Base-by-base conservation (phyloP, 2,888 invertebrate genomes). In the Euzetes globulus region DNA sequence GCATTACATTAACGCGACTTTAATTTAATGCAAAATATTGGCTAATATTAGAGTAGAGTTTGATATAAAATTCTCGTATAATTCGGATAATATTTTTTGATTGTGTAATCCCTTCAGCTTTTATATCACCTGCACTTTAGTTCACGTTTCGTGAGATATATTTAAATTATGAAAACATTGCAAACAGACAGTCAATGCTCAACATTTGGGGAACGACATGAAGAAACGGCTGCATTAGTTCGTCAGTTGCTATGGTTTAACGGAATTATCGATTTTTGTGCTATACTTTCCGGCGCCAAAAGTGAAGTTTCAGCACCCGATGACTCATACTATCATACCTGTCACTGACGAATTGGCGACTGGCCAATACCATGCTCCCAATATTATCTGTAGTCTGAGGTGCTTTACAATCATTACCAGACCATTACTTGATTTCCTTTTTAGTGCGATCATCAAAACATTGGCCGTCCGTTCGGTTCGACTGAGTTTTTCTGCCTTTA, bases 261-360 rank as follows among this genome's bases (percentile, higher is more conserved):
- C 58, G 25, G 29, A 58, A 58, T 58, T 58, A 58, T 58, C 58
- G 58, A 58, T 58, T 22, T 29, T 27, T 58, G 5, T 5, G 9
- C 27, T 11, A 7, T 5, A 9, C 47, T 11, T 17, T 47, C 47
- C 27, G 58, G 58, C 25, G 58, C 58, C 58, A 58, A 58, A 58
- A 27, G 58, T 58, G 19, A 55, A 27, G 25, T 58, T 29, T 58
- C 19, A 58, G 27, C 58, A 58, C 27, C 27, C 11, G 58, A 58
- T 58, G 58, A 58, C 27, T 58, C 58, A 58, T 58, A 58, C 58
- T 58, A 58, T 29, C 58, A 58, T 58, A 58, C 58, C 58, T 58
- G 58, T 58, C 58, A 58, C 19, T 58, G 58, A 22, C 55, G 58
- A 58, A 4, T 58, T 13, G 27, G 11, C 22, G 55, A 7, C 17